Evolutionary conservation across 2,888 invertebrate species (phyloP).

Genomic region (Meiosimyza decipiens): DNA sequence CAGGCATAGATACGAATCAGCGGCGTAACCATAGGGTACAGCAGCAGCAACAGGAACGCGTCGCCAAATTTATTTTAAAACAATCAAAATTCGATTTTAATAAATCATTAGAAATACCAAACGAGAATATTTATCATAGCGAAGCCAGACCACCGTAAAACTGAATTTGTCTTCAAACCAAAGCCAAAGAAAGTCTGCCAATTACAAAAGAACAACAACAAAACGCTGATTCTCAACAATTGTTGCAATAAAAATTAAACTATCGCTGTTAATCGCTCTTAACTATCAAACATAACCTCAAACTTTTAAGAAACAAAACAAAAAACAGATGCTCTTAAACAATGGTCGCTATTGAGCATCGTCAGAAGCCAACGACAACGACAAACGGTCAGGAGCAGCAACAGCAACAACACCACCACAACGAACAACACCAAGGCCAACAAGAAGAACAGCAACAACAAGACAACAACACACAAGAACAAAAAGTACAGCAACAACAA

Average conservation of each 20-base stretch:
- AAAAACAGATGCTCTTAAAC: constrained; percentile 51
- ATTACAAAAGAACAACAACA: not conserved
- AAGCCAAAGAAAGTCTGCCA: constrained; percentile 36
- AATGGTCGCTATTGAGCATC: constrained; percentile 60
- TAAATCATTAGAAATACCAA: constrained; percentile 41
- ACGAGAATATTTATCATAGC: constrained; percentile 47
- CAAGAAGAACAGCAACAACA: constrained; percentile 33
- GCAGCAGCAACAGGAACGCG: constrained; percentile 21
- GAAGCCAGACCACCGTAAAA: constrained; percentile 62
- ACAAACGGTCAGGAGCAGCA: constrained; percentile 31
- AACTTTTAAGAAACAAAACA: constrained; percentile 2
- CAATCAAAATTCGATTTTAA: constrained; percentile 33
- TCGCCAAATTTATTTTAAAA: constrained; percentile 25
- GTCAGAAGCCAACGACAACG: constrained; percentile 48
- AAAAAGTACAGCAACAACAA: constrained; percentile 18
- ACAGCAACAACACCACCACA: constrained; percentile 30
- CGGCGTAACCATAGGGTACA: not conserved
- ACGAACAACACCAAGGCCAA: constrained; percentile 35
- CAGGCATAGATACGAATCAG: constrained; percentile 15
- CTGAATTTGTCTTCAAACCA: not conserved
- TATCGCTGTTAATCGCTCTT: not conserved
- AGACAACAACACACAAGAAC: constrained; percentile 11
- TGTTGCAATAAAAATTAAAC: not conserved
- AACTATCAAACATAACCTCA: too few relatives aligned
- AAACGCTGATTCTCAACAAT: not conserved